These are phyloP conservation scores for Engraulis encrasicolus DNA, from an alignment of 2,113 vertebrate species.

Conservation along the genomic window DNA sequence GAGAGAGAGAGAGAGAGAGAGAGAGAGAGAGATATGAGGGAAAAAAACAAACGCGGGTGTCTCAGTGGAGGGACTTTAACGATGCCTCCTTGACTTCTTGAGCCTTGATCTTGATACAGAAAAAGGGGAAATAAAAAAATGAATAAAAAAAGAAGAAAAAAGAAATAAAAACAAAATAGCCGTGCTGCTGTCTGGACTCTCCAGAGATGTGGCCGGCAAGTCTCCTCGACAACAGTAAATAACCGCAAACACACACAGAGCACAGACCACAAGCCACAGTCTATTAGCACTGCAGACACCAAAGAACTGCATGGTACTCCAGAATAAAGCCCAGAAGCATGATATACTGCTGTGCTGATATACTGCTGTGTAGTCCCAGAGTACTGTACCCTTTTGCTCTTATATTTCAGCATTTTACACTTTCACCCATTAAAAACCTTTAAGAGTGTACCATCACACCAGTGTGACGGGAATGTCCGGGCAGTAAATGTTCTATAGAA, in stretches of 20 bases:
- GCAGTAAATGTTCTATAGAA: no score
- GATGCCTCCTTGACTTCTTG: conserved; percentile 5
- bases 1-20: no score
- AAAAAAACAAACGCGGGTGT: neutral
- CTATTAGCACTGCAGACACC: neutral
- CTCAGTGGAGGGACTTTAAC: neutral
- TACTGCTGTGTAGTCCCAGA: no score
- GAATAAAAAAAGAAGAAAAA: no score
- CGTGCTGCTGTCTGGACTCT: neutral
- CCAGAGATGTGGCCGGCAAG: neutral
- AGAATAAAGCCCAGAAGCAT: neutral
- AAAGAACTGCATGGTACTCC: neutral
- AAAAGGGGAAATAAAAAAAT: neutral
- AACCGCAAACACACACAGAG: neutral
- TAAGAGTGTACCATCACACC: no score
- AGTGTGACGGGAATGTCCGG: no score
- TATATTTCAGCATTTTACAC: no score
- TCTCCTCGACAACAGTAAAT: neutral
- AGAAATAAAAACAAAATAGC: neutral
- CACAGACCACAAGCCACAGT: neutral
- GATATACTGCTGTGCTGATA: no score
- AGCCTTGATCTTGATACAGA: neutral
- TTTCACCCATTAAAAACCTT: no score
- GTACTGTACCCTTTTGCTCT: no score
- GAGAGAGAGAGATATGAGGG: neutral